Evolutionary conservation across 2,888 invertebrate genomes (phyloP).

Genomic region (Eretmocerus hayati): DNA sequence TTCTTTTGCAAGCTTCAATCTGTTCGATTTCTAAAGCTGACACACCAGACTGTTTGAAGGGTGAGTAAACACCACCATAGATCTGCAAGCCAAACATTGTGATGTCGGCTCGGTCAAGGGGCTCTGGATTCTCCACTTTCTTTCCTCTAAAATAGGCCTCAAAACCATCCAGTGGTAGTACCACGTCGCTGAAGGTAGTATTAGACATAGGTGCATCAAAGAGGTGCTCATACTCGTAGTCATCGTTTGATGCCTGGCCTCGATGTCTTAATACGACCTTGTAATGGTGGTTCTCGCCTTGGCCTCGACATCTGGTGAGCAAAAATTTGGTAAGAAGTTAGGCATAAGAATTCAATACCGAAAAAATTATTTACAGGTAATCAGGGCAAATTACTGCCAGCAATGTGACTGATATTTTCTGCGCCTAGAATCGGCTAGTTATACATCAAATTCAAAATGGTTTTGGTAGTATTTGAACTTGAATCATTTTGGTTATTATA

Average conservation of each 20-base stretch:
- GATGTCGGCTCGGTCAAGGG: slow-evolving; percentile 53
- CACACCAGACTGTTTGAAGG: slow-evolving; percentile 57
- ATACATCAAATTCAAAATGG: too few species aligned
- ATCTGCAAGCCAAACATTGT: slow-evolving; percentile 60
- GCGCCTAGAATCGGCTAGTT: too few species aligned
- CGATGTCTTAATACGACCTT: slow-evolving; percentile 58
- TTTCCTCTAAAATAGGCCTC: slow-evolving; percentile 58
- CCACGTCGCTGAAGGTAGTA: slow-evolving; percentile 50
- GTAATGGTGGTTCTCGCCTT: slow-evolving; percentile 55
- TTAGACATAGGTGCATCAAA: slow-evolving; percentile 50
- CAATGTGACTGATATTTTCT: too few species aligned
- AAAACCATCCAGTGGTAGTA: slow-evolving; percentile 53
- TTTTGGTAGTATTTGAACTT: too few species aligned
- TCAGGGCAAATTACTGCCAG: too few species aligned
- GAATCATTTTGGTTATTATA: too few species aligned
- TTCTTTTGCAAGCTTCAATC: too few species aligned
- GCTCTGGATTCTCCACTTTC: slow-evolving; percentile 52
- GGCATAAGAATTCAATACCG: too few species aligned
- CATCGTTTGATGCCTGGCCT: slow-evolving; percentile 52
- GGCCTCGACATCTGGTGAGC: slow-evolving; percentile 57
- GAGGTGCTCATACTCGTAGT: slow-evolving; percentile 56
- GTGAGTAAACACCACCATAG: slow-evolving; percentile 60
- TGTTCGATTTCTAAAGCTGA: slow-evolving; percentile 59
- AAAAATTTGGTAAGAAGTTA: too few species aligned
- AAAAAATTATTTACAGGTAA: too few species aligned